These are phyloP conservation scores for Oryzias javanicus DNA, from an alignment of 2,113 vertebrate species.

Conservation along the genomic window DNA sequence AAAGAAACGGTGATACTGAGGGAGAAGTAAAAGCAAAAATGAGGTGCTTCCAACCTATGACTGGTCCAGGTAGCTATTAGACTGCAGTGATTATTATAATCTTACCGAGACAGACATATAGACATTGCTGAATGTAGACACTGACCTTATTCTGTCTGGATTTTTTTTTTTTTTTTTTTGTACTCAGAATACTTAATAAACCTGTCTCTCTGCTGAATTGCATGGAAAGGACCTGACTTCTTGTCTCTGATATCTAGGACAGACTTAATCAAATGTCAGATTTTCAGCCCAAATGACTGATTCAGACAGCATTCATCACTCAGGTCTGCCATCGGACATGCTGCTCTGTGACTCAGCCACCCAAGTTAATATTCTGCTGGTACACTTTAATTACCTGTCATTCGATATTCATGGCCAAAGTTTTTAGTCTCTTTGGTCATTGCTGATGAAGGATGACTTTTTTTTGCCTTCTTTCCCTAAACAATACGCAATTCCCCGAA, in stretches of 20 bases:
- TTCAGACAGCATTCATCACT: slow-evolving; percentile 64
- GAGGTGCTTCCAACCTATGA: background rate
- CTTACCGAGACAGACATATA: background rate
- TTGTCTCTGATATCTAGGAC: slow-evolving; percentile 63
- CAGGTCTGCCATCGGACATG: slow-evolving; percentile 37
- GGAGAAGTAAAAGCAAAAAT: background rate
- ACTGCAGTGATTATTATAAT: background rate
- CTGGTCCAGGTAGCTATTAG: background rate
- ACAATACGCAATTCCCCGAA: slow-evolving; percentile 35
- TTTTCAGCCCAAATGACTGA: slow-evolving; percentile 59
- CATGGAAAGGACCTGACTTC: slow-evolving; percentile 38
- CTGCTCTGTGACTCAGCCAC: slow-evolving; percentile 27
- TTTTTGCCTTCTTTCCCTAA: slow-evolving; percentile 15
- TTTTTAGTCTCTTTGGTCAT: slow-evolving; percentile 55
- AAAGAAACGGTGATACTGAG: too few species aligned
- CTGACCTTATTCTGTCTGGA: slow-evolving; percentile 25
- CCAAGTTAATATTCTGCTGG: slow-evolving; percentile 69
- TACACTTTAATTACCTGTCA: slow-evolving; percentile 73
- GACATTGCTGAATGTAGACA: slow-evolving; percentile 9
- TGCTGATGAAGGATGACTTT: slow-evolving; percentile 34
- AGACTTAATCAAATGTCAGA: slow-evolving; percentile 70
- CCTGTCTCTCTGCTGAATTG: slow-evolving; percentile 31
- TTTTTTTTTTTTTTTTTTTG: slow-evolving; percentile 22
- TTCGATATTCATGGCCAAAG: slow-evolving; percentile 72
- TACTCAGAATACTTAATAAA: slow-evolving; percentile 29